Percentiles rank a stretch among this genome's conserved stretches.
Evolutionary conservation across 2,888 invertebrate species (phyloP).

Genomic region (Cosmopolites sordidus): DNA sequence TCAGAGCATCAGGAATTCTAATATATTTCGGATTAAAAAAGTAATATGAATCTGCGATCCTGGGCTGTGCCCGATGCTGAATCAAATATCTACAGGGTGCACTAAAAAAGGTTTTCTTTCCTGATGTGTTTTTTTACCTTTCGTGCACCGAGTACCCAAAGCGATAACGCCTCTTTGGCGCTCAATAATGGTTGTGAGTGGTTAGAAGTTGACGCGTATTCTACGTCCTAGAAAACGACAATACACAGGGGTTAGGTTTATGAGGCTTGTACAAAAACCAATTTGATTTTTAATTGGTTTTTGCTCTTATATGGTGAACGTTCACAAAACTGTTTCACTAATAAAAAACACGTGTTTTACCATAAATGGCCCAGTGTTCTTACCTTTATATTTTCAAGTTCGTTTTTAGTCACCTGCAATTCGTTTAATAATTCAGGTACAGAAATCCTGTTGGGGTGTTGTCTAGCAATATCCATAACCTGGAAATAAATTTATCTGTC

Average conservation of each 20-base stretch:
- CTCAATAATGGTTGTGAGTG: conserved; percentile 81
- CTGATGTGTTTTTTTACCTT: conserved; percentile 58
- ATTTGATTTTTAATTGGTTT: neutral
- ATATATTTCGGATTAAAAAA: too few species aligned
- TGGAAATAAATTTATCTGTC: too few species aligned
- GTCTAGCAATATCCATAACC: conserved; percentile 53
- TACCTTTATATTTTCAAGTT: conserved; percentile 85
- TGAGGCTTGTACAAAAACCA: neutral
- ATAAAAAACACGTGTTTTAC: too few species aligned
- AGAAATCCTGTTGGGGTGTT: conserved; percentile 65
- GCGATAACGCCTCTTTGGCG: conserved; percentile 90
- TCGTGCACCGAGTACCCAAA: conserved; percentile 90
- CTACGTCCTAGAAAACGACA: conserved; percentile 60
- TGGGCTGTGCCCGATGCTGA: neutral
- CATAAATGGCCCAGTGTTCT: neutral
- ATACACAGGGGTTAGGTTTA: conserved; percentile 3
- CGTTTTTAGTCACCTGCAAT: conserved; percentile 78
- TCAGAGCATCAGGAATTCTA: too few species aligned
- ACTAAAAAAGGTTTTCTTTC: conserved; percentile 25
- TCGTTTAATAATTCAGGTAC: conserved; percentile 79
- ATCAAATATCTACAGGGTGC: conserved; percentile 20
- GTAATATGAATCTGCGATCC: neutral
- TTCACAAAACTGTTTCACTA: neutral
- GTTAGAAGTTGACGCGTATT: conserved; percentile 61
- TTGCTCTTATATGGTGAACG: neutral